Percentiles rank a stretch among this genome's conserved stretches.
Evolutionary conservation across 2,797 vertebrate species (phyloP).

Genomic region (Ctenopoma kingsleyae): DNA sequence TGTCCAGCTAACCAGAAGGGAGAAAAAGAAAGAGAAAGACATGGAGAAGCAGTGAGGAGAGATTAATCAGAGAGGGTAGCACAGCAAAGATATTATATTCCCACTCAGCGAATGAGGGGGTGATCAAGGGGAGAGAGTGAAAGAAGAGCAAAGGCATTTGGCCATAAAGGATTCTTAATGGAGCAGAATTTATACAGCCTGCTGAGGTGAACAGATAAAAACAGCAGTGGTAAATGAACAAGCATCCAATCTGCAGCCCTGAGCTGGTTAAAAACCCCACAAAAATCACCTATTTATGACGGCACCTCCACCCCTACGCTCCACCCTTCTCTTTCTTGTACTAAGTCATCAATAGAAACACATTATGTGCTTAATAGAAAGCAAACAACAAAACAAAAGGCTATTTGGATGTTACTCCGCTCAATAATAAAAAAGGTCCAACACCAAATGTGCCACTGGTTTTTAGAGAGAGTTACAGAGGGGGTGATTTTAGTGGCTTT

Average conservation of each 20-base stretch:
- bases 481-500: slow-evolving; percentile 37
- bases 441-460: slow-evolving; percentile 30
- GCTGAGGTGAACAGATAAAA: slow-evolving; percentile 76
- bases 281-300: slow-evolving; percentile 44
- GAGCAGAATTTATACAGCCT: slow-evolving; percentile 81
- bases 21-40: neutral
- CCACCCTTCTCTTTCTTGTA: slow-evolving; percentile 43
- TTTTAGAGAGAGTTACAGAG: slow-evolving; percentile 24
- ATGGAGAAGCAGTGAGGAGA: slow-evolving; percentile 1
- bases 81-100: slow-evolving; percentile 52
- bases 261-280: slow-evolving; percentile 68
- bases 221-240: slow-evolving; percentile 58
- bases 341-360: slow-evolving; percentile 80
- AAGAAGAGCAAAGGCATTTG: slow-evolving; percentile 49
- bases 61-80: slow-evolving; percentile 44
- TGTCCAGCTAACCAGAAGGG: slow-evolving; percentile 9
- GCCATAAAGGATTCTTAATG: slow-evolving; percentile 76
- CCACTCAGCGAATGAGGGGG: neutral
- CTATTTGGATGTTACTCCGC: slow-evolving; percentile 59
- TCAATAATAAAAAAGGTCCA: slow-evolving; percentile 52
- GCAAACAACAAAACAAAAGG: slow-evolving; percentile 63
- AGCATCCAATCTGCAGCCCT: slow-evolving; percentile 52
- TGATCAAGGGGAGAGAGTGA: too few species aligned
- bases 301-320: slow-evolving; percentile 31
- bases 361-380: slow-evolving; percentile 60